Conservation (phyloP, 2,113 vertebrate species). For the Lichenostomus cassidix region DNA sequence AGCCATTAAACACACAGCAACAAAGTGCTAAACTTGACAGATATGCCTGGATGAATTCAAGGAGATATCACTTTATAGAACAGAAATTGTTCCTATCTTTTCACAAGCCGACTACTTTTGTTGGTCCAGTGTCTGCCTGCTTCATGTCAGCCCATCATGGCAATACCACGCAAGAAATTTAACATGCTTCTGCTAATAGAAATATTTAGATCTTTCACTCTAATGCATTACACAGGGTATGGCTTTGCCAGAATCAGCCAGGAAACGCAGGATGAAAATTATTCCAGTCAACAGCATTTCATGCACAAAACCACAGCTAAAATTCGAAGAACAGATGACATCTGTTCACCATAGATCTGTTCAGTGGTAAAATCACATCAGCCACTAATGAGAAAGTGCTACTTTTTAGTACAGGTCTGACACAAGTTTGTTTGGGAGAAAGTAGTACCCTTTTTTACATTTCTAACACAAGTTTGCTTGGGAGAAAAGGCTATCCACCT, state of each 20-base stretch:
- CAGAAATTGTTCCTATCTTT: constrained; percentile 23
- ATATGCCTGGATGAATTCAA: constrained; percentile 19
- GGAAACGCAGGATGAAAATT: not conserved
- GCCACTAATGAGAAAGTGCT: not conserved
- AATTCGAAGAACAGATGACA: not conserved
- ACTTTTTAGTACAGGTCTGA: not conserved
- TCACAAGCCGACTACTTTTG: constrained; percentile 28
- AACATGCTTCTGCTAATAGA: constrained; percentile 25
- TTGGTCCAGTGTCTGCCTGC: not conserved
- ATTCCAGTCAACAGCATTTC: constrained; percentile 23
- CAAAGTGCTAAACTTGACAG: constrained; percentile 4
- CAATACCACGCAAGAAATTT: constrained; percentile 13
- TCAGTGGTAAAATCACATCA: constrained; percentile 15
- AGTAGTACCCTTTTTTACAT: not conserved
- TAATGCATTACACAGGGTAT: not conserved
- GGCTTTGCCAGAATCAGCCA: constrained; percentile 26
- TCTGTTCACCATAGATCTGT: not conserved
- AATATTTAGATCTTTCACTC: constrained; percentile 15
- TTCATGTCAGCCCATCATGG: not conserved
- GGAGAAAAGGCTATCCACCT: not conserved
- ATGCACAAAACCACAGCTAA: not conserved
- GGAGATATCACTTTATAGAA: not conserved
- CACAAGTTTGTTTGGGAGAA: not conserved
- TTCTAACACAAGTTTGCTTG: not conserved
- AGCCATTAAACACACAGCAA: not conserved